Evolutionary conservation across 2,888 invertebrate species (phyloP), one percentile per base, ranked within the genome.

Genomic region (Cerastis rubricosa): DNA sequence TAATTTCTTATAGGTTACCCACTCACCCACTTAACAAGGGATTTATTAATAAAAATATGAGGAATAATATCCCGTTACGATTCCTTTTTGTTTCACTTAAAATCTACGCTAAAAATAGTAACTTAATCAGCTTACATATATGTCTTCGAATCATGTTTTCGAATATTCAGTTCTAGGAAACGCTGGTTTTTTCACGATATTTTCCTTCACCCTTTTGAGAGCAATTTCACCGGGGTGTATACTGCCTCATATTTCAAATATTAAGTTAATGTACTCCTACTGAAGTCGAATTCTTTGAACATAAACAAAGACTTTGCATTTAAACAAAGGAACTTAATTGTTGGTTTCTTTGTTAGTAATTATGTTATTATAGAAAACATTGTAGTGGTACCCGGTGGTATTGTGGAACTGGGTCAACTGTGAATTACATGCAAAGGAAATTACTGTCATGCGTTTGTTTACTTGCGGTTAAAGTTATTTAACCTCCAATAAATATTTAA

Each of bases 361-460:
- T n/a, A 59, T 19, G 29, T 59, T 59, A 29, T 29, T 59, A 59
- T 29, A 59, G n/a, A n/a, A 63, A 51, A 19, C 25, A 40, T 35
- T 51, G 19, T 45, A 43, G 35, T n/a, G 14, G 12, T 4, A 22
- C 17, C 14, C n/a, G 35, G 3, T n/a, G 64, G n/a, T 14, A 8
- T 14, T n/a, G n/a, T 45, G 43, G 4, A 77, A 77, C 54, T 54
- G 29, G 70, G 79, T 54, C 71, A 78, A 1, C 35, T 8, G 40
- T 40, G 49, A 76, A 57, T 40, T 65, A 40, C 59, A 47, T 19
- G 12, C 40, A 47, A 49, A 29, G 65, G 11, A 59, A 66, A 65
- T 65, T 43, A 75, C 17, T 12, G 49, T 49, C 29, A 40, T 61
- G n/a, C 49, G 7, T n/a, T 45, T 19, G 74, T 74, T 51, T 3